Base-by-base conservation (phyloP, 2,888 invertebrate genomes). In the Acrobasis consociella region DNA sequence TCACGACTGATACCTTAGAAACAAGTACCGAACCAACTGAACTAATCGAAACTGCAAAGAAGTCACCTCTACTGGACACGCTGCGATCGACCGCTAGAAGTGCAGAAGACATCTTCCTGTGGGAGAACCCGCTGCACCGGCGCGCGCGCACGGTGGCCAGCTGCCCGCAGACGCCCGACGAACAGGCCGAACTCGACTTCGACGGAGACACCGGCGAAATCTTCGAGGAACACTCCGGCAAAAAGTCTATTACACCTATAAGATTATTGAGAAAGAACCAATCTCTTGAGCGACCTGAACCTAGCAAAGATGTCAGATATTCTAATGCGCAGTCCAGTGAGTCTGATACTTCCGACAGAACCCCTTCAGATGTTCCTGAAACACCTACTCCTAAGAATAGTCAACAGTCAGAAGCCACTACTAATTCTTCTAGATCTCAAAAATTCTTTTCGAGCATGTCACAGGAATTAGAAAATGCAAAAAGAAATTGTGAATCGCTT, bases 51-150 rank as follows among this genome's bases (percentile, higher is more conserved):
- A 72, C 74, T 11, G 67, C 82, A 13, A 90, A 89, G 73, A 86
- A 82, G 64, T 86, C 89, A 0, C 88, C 88, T 5, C 62, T 87
- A 53, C 75, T 85, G 38, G 91, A 93, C 65, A 83, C 85, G n/a
- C 73, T 83, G 9, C 87, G 85, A 69, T 84, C 82, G 3, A 89
- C 84, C 68, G 91, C 91, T 0, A 84, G 93, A 70, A 94, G 94
- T 68, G 94, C 93, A 10, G 94, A 95, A 66, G 96, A 96, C 72
- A 95, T 96, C 58, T 96, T 96, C 76, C 82, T 96, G 31, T 96
- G 96, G 96, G 96, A 96, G 80, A 96, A 96, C 88, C 96, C 96
- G 0, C 82, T 96, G 49, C 95, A 95, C 74, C 89, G 93, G 71
- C 88, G 1, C 83, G 79, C 94, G 76, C 69, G 93, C 79, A 79